Evolutionary conservation across 2,888 invertebrate genomes (phyloP), one percentile per base, ranked within the genome.

Genomic region (Melanchra persicariae): DNA sequence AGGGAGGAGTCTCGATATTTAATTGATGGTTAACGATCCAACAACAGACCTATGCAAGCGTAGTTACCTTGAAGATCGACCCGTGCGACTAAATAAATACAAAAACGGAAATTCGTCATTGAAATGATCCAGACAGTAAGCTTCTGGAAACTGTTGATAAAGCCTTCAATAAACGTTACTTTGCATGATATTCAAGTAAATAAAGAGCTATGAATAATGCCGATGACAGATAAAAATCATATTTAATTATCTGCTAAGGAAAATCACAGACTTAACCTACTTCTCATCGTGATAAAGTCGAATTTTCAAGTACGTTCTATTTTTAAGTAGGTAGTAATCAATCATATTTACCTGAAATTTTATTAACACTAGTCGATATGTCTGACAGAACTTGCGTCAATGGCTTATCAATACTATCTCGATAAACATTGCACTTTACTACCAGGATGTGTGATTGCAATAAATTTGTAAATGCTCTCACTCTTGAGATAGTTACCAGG

Each of bases 321-420:
- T n/a, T n/a, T n/a, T 26, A 30, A 37, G 37, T 51, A 74, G 47
- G 62, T 52, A 45, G 57, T 59, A 51, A 82, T 82, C 75, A 71
- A 83, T 83, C 78, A 83, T 73, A 43, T 45, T 62, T 55, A 37
- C 24, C 26, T 10, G 24, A 70, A 55, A 58, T 37, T 60, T 68
- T 69, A 30, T 26, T 26, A 22, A 54, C 55, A 1, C 72, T n/a
- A 78, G 80, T 69, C 83, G 22, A 62, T 52, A 70, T 60, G 83
- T 75, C 83, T 84, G 68, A 81, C 60, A 76, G 17, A 55, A 52
- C 76, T 30, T 61, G 74, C 85, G 82, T 85, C 82, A 83, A 74
- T 75, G 30, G 30, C 19, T 75, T 85, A 85, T 85, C 81, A 1
- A 30, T 59, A 45, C 15, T 77, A 79, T 74, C 78, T 83, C 52